Evolutionary conservation across 2,113 vertebrate species (phyloP), one percentile per base, ranked within the genome.

Genomic region (Caracal caracal): DNA sequence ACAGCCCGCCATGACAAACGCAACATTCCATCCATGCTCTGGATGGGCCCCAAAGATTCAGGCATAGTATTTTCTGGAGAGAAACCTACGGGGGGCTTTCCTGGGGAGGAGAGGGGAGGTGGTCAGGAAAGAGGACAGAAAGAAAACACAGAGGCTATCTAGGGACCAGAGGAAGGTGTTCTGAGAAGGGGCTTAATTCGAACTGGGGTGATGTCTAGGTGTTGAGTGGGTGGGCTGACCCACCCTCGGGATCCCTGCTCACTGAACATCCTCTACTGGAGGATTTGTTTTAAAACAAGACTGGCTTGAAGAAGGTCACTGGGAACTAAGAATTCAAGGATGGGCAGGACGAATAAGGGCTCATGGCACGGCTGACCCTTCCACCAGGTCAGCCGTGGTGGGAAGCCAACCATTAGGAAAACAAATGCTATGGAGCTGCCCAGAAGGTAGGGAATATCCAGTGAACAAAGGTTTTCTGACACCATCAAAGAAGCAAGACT

Each of bases 1-100:
- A 98, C 98, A 98, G 99, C 98, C 99, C 99, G 99, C 99, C 99
- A 98, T 98, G 97, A 98, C 99, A 97, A 99, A 99, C 98, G 98
- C 96, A 97, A 98, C 98, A 98, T 98, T 98, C 98, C 99, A 98
- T 98, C 93, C 73, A 97, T 96, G 76, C 97, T 90, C 97, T 88
- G 97, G 98, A 97, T 81, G 78, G 78, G 93, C 98, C 97, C 96
- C 92, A 94, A 97, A 90, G 85, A 97, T n/a, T 61, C 96, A 95
- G 91, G 95, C 71, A 94, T 73, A 97, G 97, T 98, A 98, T 99
- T 98, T 98, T 98, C 96, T n/a, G 1, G 98, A 97, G 98, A 96
- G 93, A 97, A 97, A 83, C 89, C 61, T 12, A 0, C 2, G 35
- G 71, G 90, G 61, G 61, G 30, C 9, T 88, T 83, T 75, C 6